Evolutionary conservation across 2,888 invertebrate genomes (phyloP).

Genomic region (Drosophila birchii): DNA sequence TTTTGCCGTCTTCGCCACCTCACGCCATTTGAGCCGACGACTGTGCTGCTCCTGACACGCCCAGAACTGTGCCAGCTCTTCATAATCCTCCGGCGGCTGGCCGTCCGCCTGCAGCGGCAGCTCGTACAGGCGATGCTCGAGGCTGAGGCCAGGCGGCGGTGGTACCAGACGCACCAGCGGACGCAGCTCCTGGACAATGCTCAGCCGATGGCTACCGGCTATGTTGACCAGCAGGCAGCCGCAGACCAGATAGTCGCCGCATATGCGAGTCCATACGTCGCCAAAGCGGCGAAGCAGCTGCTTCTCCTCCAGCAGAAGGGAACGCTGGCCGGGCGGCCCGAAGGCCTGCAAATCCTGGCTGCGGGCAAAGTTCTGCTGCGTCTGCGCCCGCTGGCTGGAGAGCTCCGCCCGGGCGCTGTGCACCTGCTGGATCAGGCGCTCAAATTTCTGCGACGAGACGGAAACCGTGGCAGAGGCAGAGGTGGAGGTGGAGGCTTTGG

Average conservation of each 20-base stretch:
- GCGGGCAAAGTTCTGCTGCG: constrained; percentile 68
- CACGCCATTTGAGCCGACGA: constrained; percentile 49
- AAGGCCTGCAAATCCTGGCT: constrained; percentile 62
- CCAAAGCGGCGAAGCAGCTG: constrained; percentile 78
- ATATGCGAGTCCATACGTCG: constrained; percentile 79
- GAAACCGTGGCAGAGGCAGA: background rate
- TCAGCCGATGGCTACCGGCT: constrained; percentile 38
- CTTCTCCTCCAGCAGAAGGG: constrained; percentile 79
- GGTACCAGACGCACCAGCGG: constrained; percentile 50
- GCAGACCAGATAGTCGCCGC: constrained; percentile 66
- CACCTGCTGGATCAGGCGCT: constrained; percentile 66
- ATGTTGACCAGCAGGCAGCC: constrained; percentile 78
- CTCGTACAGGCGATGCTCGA: constrained; percentile 73
- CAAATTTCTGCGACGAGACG: constrained; percentile 34
- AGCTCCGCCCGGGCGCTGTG: constrained; percentile 74
- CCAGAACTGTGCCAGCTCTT: constrained; percentile 66
- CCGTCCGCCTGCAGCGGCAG: constrained; percentile 59
- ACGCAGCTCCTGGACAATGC: constrained; percentile 42
- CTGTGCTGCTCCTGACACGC: constrained; percentile 53
- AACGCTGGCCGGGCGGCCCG: constrained; percentile 71
- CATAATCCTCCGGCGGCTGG: constrained; percentile 59
- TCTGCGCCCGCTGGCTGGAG: constrained; percentile 68
- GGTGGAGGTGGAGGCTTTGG: background rate
- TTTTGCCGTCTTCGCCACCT: constrained; percentile 8
- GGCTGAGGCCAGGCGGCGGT: constrained; percentile 23